These are phyloP conservation scores for Megastigmus dorsalis DNA, from an alignment of 2,888 invertebrate genomes.

Conservation along the genomic window DNA sequence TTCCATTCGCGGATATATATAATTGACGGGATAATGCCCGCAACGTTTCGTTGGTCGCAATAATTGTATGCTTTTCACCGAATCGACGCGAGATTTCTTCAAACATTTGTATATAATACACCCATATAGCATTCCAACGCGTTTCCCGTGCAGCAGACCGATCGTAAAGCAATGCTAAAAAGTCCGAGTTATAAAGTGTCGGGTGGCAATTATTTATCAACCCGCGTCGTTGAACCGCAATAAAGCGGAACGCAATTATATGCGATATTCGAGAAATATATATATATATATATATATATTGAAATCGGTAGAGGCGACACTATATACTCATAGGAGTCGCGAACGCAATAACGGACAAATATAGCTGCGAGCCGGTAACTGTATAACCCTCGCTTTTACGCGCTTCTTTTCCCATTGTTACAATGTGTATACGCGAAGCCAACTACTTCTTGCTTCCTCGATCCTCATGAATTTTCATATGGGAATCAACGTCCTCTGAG, in stretches of 20 bases:
- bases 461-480: slow-evolving; percentile 42
- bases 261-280: background rate
- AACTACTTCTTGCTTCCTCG: background rate
- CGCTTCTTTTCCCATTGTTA: slow-evolving; percentile 13
- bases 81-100: too few species aligned
- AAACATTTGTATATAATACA: too few species aligned
- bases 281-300: too few species aligned
- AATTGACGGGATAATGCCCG: too few species aligned
- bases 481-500: slow-evolving; percentile 8
- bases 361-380: slow-evolving; percentile 9
- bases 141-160: too few species aligned
- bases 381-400: slow-evolving; percentile 11
- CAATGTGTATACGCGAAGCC: too few species aligned
- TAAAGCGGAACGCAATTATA: background rate
- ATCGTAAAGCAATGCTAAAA: too few species aligned
- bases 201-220: background rate
- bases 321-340: slow-evolving; percentile 19
- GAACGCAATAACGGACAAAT: slow-evolving; percentile 33
- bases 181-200: background rate
- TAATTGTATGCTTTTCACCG: too few species aligned
- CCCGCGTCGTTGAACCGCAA: background rate
- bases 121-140: too few species aligned
- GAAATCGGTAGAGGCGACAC: background rate
- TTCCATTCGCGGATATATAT: too few species aligned
- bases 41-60: too few species aligned